Percentiles rank a stretch among this genome's conserved stretches.
These are phyloP conservation scores for Enteromius treurensis DNA, from an alignment of 2,797 vertebrate species.

Conservation along the genomic window DNA sequence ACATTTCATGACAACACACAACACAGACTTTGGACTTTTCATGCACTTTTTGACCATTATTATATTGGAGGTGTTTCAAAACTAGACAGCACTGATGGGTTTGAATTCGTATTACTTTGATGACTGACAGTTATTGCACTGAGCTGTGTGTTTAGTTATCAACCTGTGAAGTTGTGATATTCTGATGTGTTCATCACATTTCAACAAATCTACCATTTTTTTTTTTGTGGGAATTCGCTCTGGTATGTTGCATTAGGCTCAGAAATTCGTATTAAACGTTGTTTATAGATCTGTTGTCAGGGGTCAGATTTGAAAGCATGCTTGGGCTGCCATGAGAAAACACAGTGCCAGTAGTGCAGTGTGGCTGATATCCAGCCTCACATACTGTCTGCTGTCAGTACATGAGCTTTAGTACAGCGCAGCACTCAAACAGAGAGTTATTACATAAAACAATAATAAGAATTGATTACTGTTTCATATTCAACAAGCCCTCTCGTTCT, in stretches of 20 bases:
- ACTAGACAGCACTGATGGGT: not conserved
- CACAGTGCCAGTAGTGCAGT: constrained; percentile 74
- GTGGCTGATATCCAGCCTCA: constrained; percentile 74
- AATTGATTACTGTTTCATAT: constrained; percentile 30
- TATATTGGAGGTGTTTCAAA: not conserved
- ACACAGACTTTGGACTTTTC: not conserved
- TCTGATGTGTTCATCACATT: not conserved
- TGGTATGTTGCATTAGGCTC: not conserved
- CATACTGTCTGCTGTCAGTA: constrained; percentile 69
- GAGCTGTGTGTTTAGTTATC: not conserved
- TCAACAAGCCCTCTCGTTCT: not conserved
- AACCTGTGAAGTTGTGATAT: not conserved
- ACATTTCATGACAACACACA: not conserved
- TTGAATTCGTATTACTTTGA: constrained; percentile 4
- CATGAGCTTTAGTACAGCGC: constrained; percentile 68
- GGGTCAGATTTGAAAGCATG: constrained; percentile 28
- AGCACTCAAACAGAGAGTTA: not conserved
- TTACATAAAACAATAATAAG: not conserved
- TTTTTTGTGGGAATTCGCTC: not conserved
- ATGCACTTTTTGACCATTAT: not conserved
- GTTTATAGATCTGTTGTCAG: constrained; percentile 35
- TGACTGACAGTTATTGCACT: not conserved
- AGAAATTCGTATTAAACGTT: not conserved
- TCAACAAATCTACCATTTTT: not conserved
- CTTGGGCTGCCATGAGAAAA: constrained; percentile 59